These are phyloP conservation scores for Geotrupes spiniger DNA, from an alignment of 2,888 invertebrate species.

Conservation along the genomic window DNA sequence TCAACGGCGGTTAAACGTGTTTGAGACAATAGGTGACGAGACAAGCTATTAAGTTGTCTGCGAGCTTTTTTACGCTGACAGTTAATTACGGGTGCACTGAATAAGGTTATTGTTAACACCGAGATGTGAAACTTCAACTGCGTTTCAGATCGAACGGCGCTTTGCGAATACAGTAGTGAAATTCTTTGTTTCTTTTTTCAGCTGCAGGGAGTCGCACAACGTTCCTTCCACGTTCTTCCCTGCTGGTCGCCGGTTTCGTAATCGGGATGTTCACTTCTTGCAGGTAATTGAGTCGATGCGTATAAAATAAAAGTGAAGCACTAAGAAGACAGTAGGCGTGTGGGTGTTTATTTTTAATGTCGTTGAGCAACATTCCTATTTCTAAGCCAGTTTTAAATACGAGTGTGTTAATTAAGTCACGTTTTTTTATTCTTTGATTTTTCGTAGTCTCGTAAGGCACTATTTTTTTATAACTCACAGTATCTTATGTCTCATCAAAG, in stretches of 20 bases:
- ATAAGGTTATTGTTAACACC: too few species aligned
- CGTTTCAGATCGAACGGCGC: not conserved
- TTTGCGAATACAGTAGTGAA: not conserved
- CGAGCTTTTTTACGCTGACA: too few species aligned
- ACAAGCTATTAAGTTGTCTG: too few species aligned
- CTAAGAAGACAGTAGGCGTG: slow-evolving; percentile 14
- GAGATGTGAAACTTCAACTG: too few species aligned
- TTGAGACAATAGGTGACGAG: too few species aligned
- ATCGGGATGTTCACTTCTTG: slow-evolving; percentile 34
- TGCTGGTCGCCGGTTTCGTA: slow-evolving; percentile 40
- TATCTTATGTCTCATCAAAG: slow-evolving; percentile 1
- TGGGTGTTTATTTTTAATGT: slow-evolving; percentile 1
- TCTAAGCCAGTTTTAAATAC: slow-evolving; percentile 1
- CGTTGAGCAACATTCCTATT: slow-evolving; percentile 2
- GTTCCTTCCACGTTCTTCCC: slow-evolving; percentile 37
- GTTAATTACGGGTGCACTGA: too few species aligned
- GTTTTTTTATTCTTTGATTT: not conserved
- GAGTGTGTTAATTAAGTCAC: too few species aligned
- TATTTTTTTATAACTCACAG: slow-evolving; percentile 10
- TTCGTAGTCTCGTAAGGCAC: slow-evolving; percentile 5
- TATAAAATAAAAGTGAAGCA: slow-evolving; percentile 2
- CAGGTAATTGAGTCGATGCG: slow-evolving; percentile 38
- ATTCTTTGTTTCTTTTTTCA: slow-evolving; percentile 36
- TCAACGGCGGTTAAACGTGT: too few species aligned
- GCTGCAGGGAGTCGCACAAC: slow-evolving; percentile 45